A percentile compares a stretch with the other conserved stretches of the same genome.
These are phyloP conservation scores for Dicycla oo DNA, from an alignment of 2,888 invertebrate genomes.

Conservation along the genomic window DNA sequence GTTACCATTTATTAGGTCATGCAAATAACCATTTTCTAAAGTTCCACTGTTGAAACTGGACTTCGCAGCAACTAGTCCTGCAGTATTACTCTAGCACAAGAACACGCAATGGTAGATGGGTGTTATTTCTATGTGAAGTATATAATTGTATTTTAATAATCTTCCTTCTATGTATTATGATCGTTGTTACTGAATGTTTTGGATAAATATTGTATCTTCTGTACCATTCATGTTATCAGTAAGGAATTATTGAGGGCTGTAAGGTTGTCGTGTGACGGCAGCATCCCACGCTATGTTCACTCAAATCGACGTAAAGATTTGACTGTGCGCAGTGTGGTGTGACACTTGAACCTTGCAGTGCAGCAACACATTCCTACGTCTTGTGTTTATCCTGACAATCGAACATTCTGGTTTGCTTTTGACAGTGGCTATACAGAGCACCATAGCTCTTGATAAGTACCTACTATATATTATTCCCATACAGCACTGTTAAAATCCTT, in stretches of 20 bases:
- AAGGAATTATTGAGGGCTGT: conserved; percentile 75
- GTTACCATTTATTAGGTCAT: conserved; percentile 79
- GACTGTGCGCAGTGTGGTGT: conserved; percentile 85
- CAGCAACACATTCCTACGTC: conserved; percentile 74
- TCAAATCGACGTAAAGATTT: conserved; percentile 85
- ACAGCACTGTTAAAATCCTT: conserved; percentile 88
- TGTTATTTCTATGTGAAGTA: conserved; percentile 64
- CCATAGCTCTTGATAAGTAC: conserved; percentile 80
- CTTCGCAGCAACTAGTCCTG: conserved; percentile 58
- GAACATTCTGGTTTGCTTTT: conserved; percentile 82
- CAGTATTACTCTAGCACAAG: conserved; percentile 77
- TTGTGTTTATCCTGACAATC: conserved; percentile 80
- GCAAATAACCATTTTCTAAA: conserved; percentile 59
- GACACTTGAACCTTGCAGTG: conserved; percentile 72
- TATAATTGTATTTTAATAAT: conserved; percentile 67
- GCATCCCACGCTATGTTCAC: conserved; percentile 86
- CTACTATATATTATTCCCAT: conserved; percentile 82
- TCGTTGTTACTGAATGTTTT: conserved; percentile 74
- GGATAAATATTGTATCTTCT: conserved; percentile 69
- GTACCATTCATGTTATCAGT: conserved; percentile 67
- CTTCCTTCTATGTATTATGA: conserved; percentile 69
- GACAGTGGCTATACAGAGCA: conserved; percentile 74
- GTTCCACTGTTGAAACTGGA: conserved; percentile 66
- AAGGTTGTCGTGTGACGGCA: conserved; percentile 79
- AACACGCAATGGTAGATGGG: conserved; percentile 68